Conservation (phyloP, 2,797 vertebrate genomes). For the Diglossa cyanea region DNA sequence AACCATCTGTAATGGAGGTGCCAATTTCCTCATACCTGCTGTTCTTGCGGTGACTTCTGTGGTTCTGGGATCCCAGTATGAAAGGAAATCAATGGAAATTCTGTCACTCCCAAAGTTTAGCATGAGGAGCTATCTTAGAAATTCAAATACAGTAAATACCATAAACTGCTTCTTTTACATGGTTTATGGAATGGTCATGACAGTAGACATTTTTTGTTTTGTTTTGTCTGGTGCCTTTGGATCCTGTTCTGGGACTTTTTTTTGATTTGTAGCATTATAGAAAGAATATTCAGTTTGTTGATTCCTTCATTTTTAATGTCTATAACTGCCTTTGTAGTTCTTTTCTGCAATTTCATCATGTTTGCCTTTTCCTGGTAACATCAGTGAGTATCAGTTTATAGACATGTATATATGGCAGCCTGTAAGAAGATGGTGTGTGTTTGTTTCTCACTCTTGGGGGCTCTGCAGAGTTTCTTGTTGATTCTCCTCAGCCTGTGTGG, state of each 20-base stretch:
- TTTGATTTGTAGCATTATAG: background rate
- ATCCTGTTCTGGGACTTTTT: background rate
- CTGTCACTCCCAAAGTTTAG: background rate
- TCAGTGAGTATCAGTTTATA: background rate
- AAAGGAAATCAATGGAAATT: background rate
- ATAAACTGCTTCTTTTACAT: background rate
- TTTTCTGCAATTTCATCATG: background rate
- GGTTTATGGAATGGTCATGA: background rate
- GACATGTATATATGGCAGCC: background rate
- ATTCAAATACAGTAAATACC: background rate
- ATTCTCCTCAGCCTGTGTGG: background rate
- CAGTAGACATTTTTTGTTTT: background rate
- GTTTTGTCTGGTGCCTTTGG: background rate
- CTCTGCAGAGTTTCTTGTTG: background rate
- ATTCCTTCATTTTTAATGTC: background rate
- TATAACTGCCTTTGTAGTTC: background rate
- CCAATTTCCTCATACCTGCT: background rate
- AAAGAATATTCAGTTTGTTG: background rate
- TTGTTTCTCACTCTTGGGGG: background rate
- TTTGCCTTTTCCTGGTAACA: background rate
- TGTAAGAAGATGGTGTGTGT: rapidly evolving
- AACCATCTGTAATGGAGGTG: background rate
- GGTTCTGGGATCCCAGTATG: background rate
- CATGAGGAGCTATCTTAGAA: background rate
- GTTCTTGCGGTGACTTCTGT: background rate